Evolutionary conservation across 2,797 vertebrate species (phyloP).

Genomic region (Channallabes apus): DNA sequence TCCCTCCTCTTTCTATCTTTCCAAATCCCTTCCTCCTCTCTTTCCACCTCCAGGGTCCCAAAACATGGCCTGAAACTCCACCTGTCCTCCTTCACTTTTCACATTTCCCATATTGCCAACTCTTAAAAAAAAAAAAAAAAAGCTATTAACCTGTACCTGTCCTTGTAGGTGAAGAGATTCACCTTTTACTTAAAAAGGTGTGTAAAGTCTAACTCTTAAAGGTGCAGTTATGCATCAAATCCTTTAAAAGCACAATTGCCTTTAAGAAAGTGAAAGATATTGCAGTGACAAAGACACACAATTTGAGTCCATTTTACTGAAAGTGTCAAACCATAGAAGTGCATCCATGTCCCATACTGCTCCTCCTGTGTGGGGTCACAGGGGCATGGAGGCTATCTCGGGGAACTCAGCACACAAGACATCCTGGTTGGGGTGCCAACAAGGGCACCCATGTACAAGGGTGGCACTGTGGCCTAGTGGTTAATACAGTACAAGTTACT

Average conservation of each 20-base stretch:
- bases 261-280: background rate
- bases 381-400: no score
- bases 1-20: constrained; percentile 55
- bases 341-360: no score
- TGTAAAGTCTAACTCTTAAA: background rate
- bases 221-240: background rate
- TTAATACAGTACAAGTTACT: no score
- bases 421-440: no score
- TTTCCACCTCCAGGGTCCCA: constrained; percentile 35
- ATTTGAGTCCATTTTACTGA: background rate
- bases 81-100: background rate
- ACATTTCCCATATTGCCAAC: background rate
- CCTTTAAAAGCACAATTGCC: background rate
- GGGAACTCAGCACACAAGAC: no score
- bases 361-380: no score
- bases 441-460: no score
- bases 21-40: constrained; percentile 60
- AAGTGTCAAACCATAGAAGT: background rate
- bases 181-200: background rate
- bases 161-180: background rate
- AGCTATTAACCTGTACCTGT: background rate
- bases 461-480: no score
- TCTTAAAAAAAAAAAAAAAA: background rate
- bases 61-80: constrained; percentile 33
- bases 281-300: background rate